A percentile compares a stretch with the other conserved stretches of the same genome.
Evolutionary conservation across 2,113 vertebrate genomes (phyloP).

Genomic region (Ictalurus punctatus): DNA sequence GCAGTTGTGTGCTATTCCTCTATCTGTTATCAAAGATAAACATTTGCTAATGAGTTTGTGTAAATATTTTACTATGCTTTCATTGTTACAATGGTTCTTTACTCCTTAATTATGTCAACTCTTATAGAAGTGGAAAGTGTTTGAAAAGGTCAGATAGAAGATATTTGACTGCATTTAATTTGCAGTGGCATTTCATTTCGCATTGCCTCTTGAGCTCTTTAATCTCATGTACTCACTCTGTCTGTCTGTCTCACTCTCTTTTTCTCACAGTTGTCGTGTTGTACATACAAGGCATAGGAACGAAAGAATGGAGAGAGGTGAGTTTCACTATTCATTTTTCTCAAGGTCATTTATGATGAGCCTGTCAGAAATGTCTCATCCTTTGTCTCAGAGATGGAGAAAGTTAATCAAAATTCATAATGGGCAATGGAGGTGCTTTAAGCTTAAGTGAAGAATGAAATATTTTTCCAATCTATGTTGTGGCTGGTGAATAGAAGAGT

Average conservation of each 20-base stretch:
- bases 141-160: constrained; percentile 28
- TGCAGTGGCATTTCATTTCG: constrained; percentile 36
- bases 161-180: constrained; percentile 35
- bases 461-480: constrained; percentile 9
- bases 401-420: constrained; percentile 20
- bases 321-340: constrained; percentile 31
- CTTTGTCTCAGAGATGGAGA: not conserved
- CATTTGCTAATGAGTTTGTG: not conserved
- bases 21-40: constrained; percentile 2
- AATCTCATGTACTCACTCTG: constrained; percentile 17
- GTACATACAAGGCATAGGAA: constrained; percentile 56
- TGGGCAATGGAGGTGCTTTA: constrained; percentile 8
- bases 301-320: constrained; percentile 59
- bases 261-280: constrained; percentile 53
- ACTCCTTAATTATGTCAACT: constrained; percentile 18
- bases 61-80: not conserved
- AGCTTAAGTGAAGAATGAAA: not conserved
- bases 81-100: not conserved
- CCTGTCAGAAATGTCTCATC: constrained; percentile 18
- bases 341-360: constrained; percentile 16
- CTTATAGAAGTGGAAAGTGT: constrained; percentile 8
- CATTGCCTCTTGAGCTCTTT: constrained; percentile 19
- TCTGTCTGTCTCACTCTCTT: constrained; percentile 16
- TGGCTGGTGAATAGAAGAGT: not conserved
- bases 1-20: not conserved